These are phyloP conservation scores for Leptura quadrifasciata DNA, from an alignment of 2,888 invertebrate species.

Conservation along the genomic window DNA sequence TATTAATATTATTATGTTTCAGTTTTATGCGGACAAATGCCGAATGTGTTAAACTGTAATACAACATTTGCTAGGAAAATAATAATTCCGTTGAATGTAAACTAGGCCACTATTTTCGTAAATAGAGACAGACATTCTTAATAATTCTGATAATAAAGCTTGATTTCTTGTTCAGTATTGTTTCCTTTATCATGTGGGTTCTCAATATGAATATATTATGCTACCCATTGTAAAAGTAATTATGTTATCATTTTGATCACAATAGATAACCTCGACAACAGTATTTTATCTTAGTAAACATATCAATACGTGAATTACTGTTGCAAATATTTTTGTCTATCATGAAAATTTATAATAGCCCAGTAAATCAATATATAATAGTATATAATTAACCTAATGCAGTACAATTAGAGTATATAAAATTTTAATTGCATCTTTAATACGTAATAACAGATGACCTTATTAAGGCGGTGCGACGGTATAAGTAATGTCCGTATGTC, in stretches of 20 bases:
- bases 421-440: too few species aligned
- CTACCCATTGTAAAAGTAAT: neutral
- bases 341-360: neutral
- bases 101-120: neutral
- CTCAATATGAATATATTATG: neutral
- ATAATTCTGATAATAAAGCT: neutral
- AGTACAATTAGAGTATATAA: too few species aligned
- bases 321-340: neutral
- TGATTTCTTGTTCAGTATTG: neutral
- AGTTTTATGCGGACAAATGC: too few species aligned
- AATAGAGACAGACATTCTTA: neutral
- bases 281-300: neutral
- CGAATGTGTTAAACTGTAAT: too few species aligned
- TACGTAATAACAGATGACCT: too few species aligned
- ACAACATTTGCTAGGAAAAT: neutral
- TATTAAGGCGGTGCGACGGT: too few species aligned
- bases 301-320: neutral
- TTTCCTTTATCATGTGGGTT: neutral
- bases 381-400: too few species aligned
- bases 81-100: neutral
- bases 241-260: constrained; percentile 6
- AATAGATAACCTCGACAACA: neutral
- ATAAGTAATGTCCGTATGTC: too few species aligned
- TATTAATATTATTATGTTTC: too few species aligned
- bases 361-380: too few species aligned